Evolutionary conservation across 2,888 invertebrate species (phyloP), one percentile per base, ranked within the genome.

Genomic region (Odontothrips loti): DNA sequence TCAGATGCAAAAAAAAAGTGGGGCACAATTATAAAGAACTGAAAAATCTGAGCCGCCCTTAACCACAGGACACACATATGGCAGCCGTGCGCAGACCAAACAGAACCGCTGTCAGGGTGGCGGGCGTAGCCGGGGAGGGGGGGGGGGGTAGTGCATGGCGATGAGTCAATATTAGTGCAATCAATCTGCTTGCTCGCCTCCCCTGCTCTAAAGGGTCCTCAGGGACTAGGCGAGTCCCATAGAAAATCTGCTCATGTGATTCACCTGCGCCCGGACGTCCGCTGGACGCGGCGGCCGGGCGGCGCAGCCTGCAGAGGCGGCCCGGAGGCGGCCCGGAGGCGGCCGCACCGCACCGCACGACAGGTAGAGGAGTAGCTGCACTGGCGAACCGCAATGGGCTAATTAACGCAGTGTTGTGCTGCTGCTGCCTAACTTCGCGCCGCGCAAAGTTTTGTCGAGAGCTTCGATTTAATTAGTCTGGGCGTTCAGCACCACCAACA

Each of bases 101-200:
- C 34, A 43, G 34, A 43, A 6, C 34, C 34, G 34, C 34, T 43
- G 34, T 43, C 34, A 6, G 6, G 79, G 51, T 15, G 34, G 34
- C 51, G 47, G 80, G 51, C 34, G 78, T 15, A 79, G 79, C 63
- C 27, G 47, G 79, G 63, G 81, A 75, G 82, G 81, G 23, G 79
- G 80, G 81, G 79, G 79, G 68, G 80, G 27, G 10, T 27, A 43
- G 68, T 17, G 68, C 23, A 75, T 75, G 68, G 27, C 10, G 68
- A 75, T 6, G 68, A 75, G 68, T 75, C 68, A 75, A 75, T 75
- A 75, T 75, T 75, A 27, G 68, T 27, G 27, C 11, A 75, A 27
- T 27, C 68, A 75, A 23, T 75, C 23, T 75, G 68, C 23, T 75
- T 23, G 68, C 23, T 58, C 27, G 12, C 68, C 68, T 75, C 68